These are phyloP conservation scores for Spilarctia lutea DNA, from an alignment of 2,888 invertebrate genomes.

Conservation along the genomic window DNA sequence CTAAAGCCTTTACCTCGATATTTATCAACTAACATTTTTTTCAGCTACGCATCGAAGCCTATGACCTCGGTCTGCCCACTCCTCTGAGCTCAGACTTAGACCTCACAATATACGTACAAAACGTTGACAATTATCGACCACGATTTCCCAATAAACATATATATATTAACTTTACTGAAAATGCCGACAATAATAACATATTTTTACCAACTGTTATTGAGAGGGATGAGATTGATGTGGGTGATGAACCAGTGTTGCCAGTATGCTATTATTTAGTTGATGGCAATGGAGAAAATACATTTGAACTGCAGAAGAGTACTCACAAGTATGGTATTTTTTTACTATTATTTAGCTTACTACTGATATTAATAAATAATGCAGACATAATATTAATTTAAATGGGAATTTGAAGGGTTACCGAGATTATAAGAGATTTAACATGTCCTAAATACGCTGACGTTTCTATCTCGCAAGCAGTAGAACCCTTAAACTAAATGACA, in stretches of 20 bases:
- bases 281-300: constrained; percentile 91
- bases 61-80: constrained; percentile 95
- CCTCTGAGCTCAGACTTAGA: constrained; percentile 95
- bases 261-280: constrained; percentile 98
- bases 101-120: constrained; percentile 94
- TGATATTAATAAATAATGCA: background rate
- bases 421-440: too few species aligned
- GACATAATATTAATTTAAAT: too few species aligned
- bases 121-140: constrained; percentile 96
- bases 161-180: constrained; percentile 91
- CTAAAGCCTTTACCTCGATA: constrained; percentile 6
- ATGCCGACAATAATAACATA: constrained; percentile 86
- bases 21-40: constrained; percentile 16
- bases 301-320: constrained; percentile 90
- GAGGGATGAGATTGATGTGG: constrained; percentile 93
- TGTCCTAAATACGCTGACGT: too few species aligned
- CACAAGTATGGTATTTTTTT: constrained; percentile 86
- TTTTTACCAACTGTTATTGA: constrained; percentile 94
- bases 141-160: constrained; percentile 92
- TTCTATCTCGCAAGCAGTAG: too few species aligned
- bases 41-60: constrained; percentile 95
- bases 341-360: background rate
- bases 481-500: background rate
- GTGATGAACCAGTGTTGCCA: constrained; percentile 92
- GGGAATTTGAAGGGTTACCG: too few species aligned